Conservation (phyloP, 2,888 invertebrate genomes). For the Platycnemis pennipes region DNA sequence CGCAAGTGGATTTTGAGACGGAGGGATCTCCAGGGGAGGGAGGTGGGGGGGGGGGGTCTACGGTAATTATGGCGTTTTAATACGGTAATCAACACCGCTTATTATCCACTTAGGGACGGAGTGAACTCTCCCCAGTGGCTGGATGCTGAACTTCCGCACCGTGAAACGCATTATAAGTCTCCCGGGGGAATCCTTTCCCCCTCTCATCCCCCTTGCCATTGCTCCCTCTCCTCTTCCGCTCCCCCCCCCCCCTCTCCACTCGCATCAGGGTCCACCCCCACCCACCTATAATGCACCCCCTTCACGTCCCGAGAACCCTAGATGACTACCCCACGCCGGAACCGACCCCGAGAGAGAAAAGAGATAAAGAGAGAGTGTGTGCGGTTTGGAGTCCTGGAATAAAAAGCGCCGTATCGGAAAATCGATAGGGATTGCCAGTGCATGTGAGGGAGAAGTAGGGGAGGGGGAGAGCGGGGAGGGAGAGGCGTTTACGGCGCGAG, state of each 20-base stretch:
- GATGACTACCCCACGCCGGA: neutral
- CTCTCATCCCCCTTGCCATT: neutral
- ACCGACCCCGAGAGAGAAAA: neutral
- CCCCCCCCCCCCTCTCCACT: neutral
- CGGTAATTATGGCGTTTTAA: conserved; percentile 33
- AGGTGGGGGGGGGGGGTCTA: neutral
- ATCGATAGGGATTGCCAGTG: conserved; percentile 20
- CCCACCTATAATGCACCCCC: neutral
- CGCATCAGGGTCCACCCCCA: neutral
- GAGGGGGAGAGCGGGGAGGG: neutral
- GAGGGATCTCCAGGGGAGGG: neutral
- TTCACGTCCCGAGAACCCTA: neutral
- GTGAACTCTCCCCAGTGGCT: conserved; percentile 1
- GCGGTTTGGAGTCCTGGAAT: neutral
- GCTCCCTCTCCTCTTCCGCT: neutral
- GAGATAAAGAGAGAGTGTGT: too few relatives aligned
- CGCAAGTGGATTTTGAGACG: neutral
- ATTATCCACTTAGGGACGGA: neutral
- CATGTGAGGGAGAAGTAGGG: neutral
- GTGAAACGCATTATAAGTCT: conserved; percentile 8
- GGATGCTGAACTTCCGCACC: neutral
- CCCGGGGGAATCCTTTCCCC: neutral
- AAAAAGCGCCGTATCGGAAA: conserved; percentile 14
- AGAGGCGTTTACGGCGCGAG: neutral
- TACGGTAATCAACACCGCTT: conserved; percentile 39